Percentiles rank a stretch among this genome's conserved stretches.
Conservation (phyloP, 1,140 invertebrate species). For the Chrysopa pallens region DNA sequence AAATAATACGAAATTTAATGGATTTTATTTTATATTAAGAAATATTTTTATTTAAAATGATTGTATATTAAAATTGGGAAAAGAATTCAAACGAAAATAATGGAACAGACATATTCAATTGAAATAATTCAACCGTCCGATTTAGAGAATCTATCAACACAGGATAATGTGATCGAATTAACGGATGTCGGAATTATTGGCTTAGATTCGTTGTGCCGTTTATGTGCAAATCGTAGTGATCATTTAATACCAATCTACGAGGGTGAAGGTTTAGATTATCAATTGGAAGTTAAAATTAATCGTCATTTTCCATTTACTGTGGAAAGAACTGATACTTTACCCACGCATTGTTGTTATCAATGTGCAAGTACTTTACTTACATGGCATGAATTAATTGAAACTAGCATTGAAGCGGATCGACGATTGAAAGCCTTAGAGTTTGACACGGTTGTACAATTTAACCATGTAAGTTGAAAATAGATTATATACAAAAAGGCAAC, state of each 20-base stretch:
- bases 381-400: conserved; percentile 38
- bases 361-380: conserved; percentile 40
- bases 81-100: no score
- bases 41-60: no score
- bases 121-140: no score
- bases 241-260: conserved; percentile 32
- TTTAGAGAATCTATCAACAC: no score
- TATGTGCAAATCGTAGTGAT: conserved; percentile 30
- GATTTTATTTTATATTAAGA: no score
- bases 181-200: background rate
- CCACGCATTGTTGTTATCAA: conserved; percentile 38
- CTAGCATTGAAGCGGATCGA: conserved; percentile 33
- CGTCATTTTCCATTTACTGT: conserved; percentile 35
- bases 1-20: no score
- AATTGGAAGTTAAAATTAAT: conserved; percentile 30
- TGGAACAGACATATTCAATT: no score
- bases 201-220: conserved; percentile 21
- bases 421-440: conserved; percentile 18
- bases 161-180: background rate
- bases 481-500: no score
- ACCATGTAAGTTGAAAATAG: background rate
- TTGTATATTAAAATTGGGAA: no score
- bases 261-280: conserved; percentile 27
- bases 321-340: conserved; percentile 29
- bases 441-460: conserved; percentile 7